phyloP scores from a whole-genome alignment of 2,888 invertebrate genomes.

The Drosophila maculinotata region DNA sequence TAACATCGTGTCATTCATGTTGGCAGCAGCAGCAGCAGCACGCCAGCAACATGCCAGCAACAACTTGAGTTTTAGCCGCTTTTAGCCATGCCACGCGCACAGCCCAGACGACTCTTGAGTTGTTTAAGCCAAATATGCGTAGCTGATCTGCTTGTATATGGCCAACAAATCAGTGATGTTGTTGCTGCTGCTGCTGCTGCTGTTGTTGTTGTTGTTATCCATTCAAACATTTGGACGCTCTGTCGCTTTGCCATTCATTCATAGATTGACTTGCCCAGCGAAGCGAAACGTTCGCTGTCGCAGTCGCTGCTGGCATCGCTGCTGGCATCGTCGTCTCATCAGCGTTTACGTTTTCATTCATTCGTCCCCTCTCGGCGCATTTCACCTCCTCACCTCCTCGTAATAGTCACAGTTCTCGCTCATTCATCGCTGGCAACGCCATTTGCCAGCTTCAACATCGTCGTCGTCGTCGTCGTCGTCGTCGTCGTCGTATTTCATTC shows the following conservation, averaged over 20 bases:
- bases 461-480: no score
- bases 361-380: slow-evolving; percentile 42
- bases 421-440: slow-evolving; percentile 43
- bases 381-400: slow-evolving; percentile 21
- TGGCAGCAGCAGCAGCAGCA: slow-evolving; percentile 16
- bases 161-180: slow-evolving; percentile 68
- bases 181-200: slow-evolving; percentile 29
- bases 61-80: slow-evolving; percentile 28
- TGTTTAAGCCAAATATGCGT: slow-evolving; percentile 78
- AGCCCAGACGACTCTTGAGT: slow-evolving; percentile 36
- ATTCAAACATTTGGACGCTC: slow-evolving; percentile 71
- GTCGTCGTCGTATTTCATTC: slow-evolving; percentile 74
- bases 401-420: slow-evolving; percentile 32
- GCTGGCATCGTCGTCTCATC: slow-evolving; percentile 50
- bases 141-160: slow-evolving; percentile 78
- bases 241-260: slow-evolving; percentile 75
- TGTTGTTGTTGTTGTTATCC: slow-evolving; percentile 40
- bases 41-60: slow-evolving; percentile 16
- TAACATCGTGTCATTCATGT: slow-evolving; percentile 44
- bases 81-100: slow-evolving; percentile 81
- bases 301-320: slow-evolving; percentile 13
- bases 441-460: slow-evolving; percentile 43
- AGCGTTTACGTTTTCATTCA: slow-evolving; percentile 73
- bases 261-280: slow-evolving; percentile 71
- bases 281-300: slow-evolving; percentile 47